phyloP scores from a whole-genome alignment of 2,797 vertebrate genomes.

The Rhinichthys osculus region DNA sequence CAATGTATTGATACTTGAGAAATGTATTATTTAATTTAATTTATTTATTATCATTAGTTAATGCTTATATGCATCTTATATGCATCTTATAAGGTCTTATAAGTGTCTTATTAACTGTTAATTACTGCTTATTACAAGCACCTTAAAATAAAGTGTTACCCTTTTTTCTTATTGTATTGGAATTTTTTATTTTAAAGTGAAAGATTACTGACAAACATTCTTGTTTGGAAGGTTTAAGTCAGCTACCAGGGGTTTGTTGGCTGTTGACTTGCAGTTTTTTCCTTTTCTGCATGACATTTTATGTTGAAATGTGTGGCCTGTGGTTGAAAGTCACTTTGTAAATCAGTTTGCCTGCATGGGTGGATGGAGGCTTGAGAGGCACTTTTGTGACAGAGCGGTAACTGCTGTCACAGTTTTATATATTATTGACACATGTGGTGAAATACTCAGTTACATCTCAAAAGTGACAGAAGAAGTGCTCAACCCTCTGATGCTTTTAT shows the following conservation, averaged over 20 bases:
- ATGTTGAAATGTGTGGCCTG: conserved; percentile 25
- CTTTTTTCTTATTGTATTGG: neutral
- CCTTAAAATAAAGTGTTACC: too few relatives aligned
- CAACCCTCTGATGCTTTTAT: conserved; percentile 11
- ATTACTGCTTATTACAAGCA: too few relatives aligned
- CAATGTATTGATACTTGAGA: too few relatives aligned
- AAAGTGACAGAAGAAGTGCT: conserved; percentile 16
- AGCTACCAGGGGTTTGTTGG: neutral
- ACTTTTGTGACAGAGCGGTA: conserved; percentile 18
- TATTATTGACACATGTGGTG: conserved; percentile 9
- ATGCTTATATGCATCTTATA: too few relatives aligned
- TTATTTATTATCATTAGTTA: too few relatives aligned
- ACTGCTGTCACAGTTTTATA: conserved; percentile 7
- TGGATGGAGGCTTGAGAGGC: neutral
- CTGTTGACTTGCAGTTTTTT: neutral
- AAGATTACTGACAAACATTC: neutral
- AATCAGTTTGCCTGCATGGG: conserved; percentile 16
- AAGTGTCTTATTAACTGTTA: too few relatives aligned
- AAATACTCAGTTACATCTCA: conserved; percentile 26
- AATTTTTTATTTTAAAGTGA: neutral
- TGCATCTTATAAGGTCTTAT: too few relatives aligned
- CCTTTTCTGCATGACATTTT: neutral
- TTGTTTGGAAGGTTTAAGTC: neutral
- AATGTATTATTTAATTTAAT: too few relatives aligned
- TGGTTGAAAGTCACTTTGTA: neutral